Percentiles rank a stretch among this genome's conserved stretches.
Evolutionary conservation across 2,888 invertebrate genomes (phyloP).

Genomic region (Hydrotaea cyrtoneurina): DNA sequence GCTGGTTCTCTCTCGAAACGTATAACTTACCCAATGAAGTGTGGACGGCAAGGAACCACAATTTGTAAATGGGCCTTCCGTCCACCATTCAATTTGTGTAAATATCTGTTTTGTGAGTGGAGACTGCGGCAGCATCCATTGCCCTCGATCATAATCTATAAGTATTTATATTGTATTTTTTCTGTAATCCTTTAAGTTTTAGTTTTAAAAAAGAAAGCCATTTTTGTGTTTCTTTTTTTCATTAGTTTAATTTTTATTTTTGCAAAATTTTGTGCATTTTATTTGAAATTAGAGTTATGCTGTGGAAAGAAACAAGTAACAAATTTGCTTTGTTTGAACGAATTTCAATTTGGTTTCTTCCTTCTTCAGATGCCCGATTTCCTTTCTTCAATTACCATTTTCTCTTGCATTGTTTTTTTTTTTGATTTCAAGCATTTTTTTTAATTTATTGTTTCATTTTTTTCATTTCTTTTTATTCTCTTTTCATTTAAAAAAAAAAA

Average conservation of each 20-base stretch:
- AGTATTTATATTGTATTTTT: neutral
- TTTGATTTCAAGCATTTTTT: constrained; percentile 9
- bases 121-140: neutral
- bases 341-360: constrained; percentile 3
- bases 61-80: neutral
- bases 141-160: neutral
- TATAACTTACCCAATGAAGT: no score
- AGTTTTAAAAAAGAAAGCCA: constrained; percentile 8
- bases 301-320: constrained; percentile 19
- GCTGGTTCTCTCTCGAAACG: no score
- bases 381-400: constrained; percentile 13
- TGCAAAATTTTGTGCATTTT: constrained; percentile 68
- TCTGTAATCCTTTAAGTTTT: constrained; percentile 11
- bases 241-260: constrained; percentile 13
- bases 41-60: no score
- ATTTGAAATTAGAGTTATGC: constrained; percentile 62
- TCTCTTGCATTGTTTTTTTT: neutral
- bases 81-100: neutral
- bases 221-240: constrained; percentile 16
- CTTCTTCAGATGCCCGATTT: neutral
- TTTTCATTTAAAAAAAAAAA: constrained; percentile 63
- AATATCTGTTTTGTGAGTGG: neutral
- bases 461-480: constrained; percentile 67
- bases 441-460: constrained; percentile 44
- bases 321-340: constrained; percentile 60